Percentiles rank a stretch among this genome's conserved stretches.
Evolutionary conservation across 1,140 invertebrate genomes (phyloP).

Genomic region (Bombus turneri): DNA sequence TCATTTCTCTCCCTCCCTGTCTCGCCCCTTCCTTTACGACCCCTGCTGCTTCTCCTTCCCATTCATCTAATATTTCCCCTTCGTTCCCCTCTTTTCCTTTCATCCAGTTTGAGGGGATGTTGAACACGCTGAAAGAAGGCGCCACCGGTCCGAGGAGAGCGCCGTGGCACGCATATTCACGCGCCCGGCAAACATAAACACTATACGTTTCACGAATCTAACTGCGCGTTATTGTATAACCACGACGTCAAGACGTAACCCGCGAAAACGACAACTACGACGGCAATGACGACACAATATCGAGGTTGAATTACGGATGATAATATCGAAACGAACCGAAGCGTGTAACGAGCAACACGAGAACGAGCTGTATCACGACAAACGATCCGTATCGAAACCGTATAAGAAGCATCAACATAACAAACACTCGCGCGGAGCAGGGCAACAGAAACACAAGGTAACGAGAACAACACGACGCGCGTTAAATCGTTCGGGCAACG

Average conservation of each 20-base stretch:
- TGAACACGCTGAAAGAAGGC: constrained; percentile 63
- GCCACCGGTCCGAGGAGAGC: constrained; percentile 66
- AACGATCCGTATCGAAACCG: constrained; percentile 15
- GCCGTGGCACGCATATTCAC: constrained; percentile 64
- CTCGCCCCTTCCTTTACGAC: constrained; percentile 38
- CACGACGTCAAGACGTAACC: background rate
- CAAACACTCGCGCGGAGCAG: constrained; percentile 60
- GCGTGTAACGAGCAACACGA: background rate
- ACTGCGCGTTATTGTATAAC: background rate
- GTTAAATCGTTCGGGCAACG: constrained; percentile 28
- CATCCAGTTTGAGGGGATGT: constrained; percentile 31
- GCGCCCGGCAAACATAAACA: constrained; percentile 68
- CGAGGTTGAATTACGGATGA: background rate
- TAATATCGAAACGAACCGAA: constrained; percentile 10
- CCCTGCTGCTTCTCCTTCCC: constrained; percentile 17
- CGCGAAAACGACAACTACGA: background rate
- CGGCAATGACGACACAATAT: background rate
- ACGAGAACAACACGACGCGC: constrained; percentile 39
- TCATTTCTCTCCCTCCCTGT: constrained; percentile 27
- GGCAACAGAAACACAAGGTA: constrained; percentile 62
- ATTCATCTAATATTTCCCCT: constrained; percentile 61
- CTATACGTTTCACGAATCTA: constrained; percentile 51
- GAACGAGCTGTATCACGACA: background rate
- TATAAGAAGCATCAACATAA: constrained; percentile 51
- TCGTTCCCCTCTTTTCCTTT: constrained; percentile 24